Conservation (phyloP, 2,888 invertebrate genomes). For the Leptinotarsa peninsularis region DNA sequence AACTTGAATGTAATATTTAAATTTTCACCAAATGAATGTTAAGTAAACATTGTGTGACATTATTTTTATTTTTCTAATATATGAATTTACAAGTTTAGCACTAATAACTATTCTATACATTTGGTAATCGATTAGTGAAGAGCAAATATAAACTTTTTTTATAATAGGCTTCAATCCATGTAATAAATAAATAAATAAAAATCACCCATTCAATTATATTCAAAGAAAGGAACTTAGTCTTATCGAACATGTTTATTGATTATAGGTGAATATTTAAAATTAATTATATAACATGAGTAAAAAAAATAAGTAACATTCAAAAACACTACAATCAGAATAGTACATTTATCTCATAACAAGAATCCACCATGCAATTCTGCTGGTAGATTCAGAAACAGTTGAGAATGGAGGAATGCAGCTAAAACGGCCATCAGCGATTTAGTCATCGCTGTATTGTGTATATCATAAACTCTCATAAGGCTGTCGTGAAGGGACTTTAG, state of each 20-base stretch:
- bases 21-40: too few relatives aligned
- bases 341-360: background rate
- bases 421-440: conserved; percentile 25
- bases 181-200: background rate
- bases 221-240: background rate
- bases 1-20: too few relatives aligned
- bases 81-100: too few relatives aligned
- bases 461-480: conserved; percentile 89
- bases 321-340: conserved; percentile 25
- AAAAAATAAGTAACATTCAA: conserved; percentile 41
- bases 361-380: background rate
- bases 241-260: conserved; percentile 39
- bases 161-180: background rate
- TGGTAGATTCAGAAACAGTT: conserved; percentile 18
- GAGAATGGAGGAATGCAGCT: conserved; percentile 15
- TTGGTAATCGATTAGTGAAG: too few relatives aligned
- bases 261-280: conserved; percentile 35
- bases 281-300: conserved; percentile 32
- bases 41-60: too few relatives aligned
- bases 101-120: too few relatives aligned
- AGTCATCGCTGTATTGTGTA: conserved; percentile 37
- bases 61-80: too few relatives aligned
- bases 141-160: too few relatives aligned
- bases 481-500: conserved; percentile 90
- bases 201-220: background rate